A percentile compares a stretch with the other conserved stretches of the same genome.
These are phyloP conservation scores for Manduca sexta DNA, from an alignment of 1,140 invertebrate species.

Conservation along the genomic window DNA sequence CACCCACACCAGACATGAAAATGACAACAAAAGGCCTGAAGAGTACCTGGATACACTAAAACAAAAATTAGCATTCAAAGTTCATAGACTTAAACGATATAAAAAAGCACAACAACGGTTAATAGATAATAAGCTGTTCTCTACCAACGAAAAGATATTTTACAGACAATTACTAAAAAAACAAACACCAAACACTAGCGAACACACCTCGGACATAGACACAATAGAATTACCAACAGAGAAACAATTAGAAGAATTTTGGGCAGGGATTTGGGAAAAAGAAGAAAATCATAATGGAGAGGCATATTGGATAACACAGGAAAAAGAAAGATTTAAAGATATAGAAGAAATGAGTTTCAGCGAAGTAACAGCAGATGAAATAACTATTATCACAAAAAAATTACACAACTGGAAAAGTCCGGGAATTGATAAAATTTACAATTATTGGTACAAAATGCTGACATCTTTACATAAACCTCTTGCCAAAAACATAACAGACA, in stretches of 20 bases:
- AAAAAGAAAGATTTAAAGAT: background rate
- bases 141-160: slow-evolving; percentile 19
- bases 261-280: slow-evolving; percentile 12
- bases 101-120: slow-evolving; percentile 16
- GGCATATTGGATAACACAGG: slow-evolving; percentile 16
- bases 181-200: background rate
- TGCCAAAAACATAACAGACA: slow-evolving; percentile 4
- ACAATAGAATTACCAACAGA: slow-evolving; percentile 8
- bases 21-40: slow-evolving; percentile 9
- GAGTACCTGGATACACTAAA: slow-evolving; percentile 20
- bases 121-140: slow-evolving; percentile 18
- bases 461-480: slow-evolving; percentile 9
- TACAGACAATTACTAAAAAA: slow-evolving; percentile 3
- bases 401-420: slow-evolving; percentile 21
- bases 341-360: slow-evolving; percentile 6
- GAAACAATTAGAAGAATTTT: slow-evolving; percentile 9
- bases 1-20: slow-evolving; percentile 9
- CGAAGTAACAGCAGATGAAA: slow-evolving; percentile 9
- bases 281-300: slow-evolving; percentile 10
- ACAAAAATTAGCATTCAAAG: slow-evolving; percentile 20
- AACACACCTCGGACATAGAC: background rate
- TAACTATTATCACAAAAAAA: slow-evolving; percentile 7
- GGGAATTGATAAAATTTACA: slow-evolving; percentile 20
- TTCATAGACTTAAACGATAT: slow-evolving; percentile 17
- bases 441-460: slow-evolving; percentile 22